These are phyloP conservation scores for Hyperopisus bebe DNA, from an alignment of 2,113 vertebrate species.

Conservation along the genomic window DNA sequence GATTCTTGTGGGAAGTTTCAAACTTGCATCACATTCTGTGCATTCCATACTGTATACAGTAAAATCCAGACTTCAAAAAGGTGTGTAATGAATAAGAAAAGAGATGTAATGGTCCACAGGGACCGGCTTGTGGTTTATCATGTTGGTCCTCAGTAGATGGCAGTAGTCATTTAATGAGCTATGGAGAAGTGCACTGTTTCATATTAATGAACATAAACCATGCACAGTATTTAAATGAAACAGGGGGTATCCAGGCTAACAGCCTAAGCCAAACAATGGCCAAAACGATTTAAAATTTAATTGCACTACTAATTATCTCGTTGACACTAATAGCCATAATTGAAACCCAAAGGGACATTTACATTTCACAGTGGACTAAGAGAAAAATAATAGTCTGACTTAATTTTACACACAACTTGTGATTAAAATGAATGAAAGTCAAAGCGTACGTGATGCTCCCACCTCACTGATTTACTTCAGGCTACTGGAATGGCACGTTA, in stretches of 20 bases:
- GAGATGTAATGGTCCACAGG: not conserved
- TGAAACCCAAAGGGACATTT: not conserved
- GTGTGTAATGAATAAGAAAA: not conserved
- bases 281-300: not conserved
- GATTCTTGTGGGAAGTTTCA: not conserved
- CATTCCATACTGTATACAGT: not conserved
- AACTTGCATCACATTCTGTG: not conserved
- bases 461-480: not conserved
- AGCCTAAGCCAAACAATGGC: not conserved
- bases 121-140: not conserved
- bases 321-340: not conserved
- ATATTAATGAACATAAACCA: not conserved
- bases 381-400: not conserved
- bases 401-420: not conserved
- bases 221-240: not conserved
- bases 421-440: not conserved
- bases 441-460: not conserved
- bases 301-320: not conserved
- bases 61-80: not conserved
- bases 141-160: not conserved
- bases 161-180: not conserved
- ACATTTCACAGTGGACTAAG: not conserved
- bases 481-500: not conserved
- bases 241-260: not conserved
- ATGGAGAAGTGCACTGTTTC: not conserved